Base-by-base conservation (phyloP, 2,888 invertebrate genomes). In the Phorcus lineatus region DNA sequence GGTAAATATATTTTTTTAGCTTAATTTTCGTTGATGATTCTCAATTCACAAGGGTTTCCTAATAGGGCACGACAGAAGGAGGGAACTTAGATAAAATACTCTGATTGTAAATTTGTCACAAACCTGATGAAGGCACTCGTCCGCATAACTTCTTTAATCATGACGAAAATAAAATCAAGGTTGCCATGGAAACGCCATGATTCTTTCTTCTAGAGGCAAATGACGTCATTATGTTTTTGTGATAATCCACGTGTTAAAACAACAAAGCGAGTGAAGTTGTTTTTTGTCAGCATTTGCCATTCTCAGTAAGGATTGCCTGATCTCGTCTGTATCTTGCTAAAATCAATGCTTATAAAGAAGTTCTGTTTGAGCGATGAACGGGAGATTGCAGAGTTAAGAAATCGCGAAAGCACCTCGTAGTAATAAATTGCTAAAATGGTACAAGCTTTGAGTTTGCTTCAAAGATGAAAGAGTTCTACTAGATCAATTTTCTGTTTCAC, bases 141-240 rank as follows among this genome's bases (percentile, higher is more conserved):
- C n/a, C 24, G 28, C 24, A 19, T 28, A 62, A 13, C 62, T 22
- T 28, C 62, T 62, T 62, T 62, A 62, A 62, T 62, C 62, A 62
- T 28, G 17, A 62, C 62, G 16, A 28, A 62, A 62, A 22, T 62
- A 62, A 62, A 62, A 62, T 62, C 24, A 28, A 24, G 62, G 62
- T 62, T 62, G 9, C 62, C 62, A 62, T 62, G 62, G 62, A 62
- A 28, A 62, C 62, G 62, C 62, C 28, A 62, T 62, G 28, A 28
- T 62, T 28, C 62, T 62, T 62, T 62, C 62, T 62, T 62, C 62
- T 24, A 28, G 28, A 24, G 24, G 28, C 62, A 28, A 4, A 28
- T 62, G 62, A 62, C 62, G 62, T 62, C 62, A 62, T 62, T 62
- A 16, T 24, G 62, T 62, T 62, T 62, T 62, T 62, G 62, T 62